phyloP scores from a whole-genome alignment of 2,797 vertebrate species.

The Tadarida brasiliensis region DNA sequence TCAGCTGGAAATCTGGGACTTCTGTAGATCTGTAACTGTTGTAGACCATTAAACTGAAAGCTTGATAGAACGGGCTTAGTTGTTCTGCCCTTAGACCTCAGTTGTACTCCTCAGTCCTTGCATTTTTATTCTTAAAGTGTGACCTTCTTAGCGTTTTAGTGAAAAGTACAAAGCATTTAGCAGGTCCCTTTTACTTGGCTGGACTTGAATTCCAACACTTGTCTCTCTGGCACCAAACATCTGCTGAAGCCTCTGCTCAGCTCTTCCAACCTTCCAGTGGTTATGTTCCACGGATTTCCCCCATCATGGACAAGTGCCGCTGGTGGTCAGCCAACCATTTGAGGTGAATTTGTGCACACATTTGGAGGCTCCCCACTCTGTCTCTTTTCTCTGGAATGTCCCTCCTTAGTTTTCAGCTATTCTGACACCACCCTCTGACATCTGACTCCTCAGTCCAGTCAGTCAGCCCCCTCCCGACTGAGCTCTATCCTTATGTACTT shows the following conservation, averaged over 20 bases:
- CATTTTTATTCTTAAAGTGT: not conserved
- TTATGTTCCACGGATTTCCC: not conserved
- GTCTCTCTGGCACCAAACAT: not conserved
- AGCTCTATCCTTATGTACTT: not conserved
- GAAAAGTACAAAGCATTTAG: constrained; percentile 24
- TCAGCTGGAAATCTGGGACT: not conserved
- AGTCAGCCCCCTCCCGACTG: not conserved
- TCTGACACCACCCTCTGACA: not conserved
- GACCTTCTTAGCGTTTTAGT: not conserved
- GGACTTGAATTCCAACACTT: not conserved
- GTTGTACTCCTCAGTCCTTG: not conserved
- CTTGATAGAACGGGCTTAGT: not conserved
- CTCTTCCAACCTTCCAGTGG: not conserved
- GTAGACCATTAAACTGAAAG: not conserved
- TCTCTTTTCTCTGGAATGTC: not conserved
- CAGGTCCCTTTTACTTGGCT: not conserved
- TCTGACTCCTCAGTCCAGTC: not conserved
- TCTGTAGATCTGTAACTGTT: not conserved
- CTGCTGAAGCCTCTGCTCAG: not conserved
- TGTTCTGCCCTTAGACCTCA: not conserved
- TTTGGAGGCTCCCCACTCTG: not conserved
- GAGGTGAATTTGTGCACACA: not conserved
- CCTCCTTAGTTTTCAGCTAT: not conserved
- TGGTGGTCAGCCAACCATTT: not conserved
- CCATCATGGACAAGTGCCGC: not conserved